A percentile compares a stretch with the other conserved stretches of the same genome.
Evolutionary conservation across 37 sponge, comb jelly and placozoan genomes (phyloP).

Genomic region (Halisarca cf. caerulea): DNA sequence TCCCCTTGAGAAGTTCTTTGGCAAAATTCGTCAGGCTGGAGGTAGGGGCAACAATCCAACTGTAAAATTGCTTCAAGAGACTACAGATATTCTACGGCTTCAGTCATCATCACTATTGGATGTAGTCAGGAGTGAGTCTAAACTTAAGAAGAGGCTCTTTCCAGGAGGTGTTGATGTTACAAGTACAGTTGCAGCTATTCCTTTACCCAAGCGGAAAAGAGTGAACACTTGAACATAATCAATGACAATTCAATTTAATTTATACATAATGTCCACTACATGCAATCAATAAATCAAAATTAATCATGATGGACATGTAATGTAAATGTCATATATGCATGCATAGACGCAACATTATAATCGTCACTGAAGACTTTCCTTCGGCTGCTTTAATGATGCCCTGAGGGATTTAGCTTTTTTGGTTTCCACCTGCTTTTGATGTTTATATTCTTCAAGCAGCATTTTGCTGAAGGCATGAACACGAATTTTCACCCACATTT

Average conservation of each 20-base stretch:
- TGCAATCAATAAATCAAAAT: too few species aligned
- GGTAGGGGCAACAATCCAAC: neutral
- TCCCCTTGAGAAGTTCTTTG: neutral
- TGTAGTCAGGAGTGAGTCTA: neutral
- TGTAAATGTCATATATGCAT: too few species aligned
- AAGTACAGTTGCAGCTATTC: too few species aligned
- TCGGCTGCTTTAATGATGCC: neutral
- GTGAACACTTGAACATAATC: too few species aligned
- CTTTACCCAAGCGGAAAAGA: too few species aligned
- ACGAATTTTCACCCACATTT: constrained; percentile 2
- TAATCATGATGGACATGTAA: too few species aligned
- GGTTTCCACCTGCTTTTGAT: neutral
- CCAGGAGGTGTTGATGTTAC: too few species aligned
- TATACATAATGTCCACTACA: too few species aligned
- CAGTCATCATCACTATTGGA: neutral
- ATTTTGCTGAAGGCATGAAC: constrained; percentile 1
- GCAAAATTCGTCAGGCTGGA: neutral
- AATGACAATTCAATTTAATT: too few species aligned
- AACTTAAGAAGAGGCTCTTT: neutral
- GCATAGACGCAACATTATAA: too few species aligned
- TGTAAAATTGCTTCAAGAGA: neutral
- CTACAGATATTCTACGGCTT: neutral
- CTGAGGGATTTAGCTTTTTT: neutral
- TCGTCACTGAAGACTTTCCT: too few species aligned
- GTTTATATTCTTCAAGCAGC: too few species aligned